Conservation (phyloP, 1,140 invertebrate species). For the Tetramorium alpestre region DNA sequence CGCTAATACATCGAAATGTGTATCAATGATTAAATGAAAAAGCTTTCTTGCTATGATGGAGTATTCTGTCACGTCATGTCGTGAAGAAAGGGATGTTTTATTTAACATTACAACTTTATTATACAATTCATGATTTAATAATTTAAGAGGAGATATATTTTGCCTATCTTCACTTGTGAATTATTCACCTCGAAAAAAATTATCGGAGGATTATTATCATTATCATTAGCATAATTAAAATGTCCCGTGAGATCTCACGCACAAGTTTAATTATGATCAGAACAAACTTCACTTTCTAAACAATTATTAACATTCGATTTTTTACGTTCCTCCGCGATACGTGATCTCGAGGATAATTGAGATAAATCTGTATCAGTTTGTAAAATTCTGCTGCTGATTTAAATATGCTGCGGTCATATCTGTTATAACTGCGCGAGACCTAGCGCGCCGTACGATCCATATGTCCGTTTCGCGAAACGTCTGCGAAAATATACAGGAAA, state of each 20-base stretch:
- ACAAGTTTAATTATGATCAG: neutral
- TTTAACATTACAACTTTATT: neutral
- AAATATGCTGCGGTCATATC: constrained; percentile 24
- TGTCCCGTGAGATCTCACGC: no score
- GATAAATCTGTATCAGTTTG: constrained; percentile 3
- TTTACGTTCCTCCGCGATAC: neutral
- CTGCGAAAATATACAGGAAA: constrained; percentile 60
- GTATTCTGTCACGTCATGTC: neutral
- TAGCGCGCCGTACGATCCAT: constrained; percentile 1
- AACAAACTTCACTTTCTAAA: neutral
- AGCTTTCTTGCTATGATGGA: neutral
- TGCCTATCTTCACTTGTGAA: neutral
- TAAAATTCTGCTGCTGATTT: constrained; percentile 7
- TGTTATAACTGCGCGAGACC: constrained; percentile 24
- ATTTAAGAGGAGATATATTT: neutral
- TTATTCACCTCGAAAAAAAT: neutral
- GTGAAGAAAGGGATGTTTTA: neutral
- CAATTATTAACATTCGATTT: neutral
- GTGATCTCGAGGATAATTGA: neutral
- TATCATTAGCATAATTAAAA: neutral
- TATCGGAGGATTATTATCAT: neutral
- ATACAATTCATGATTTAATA: no score
- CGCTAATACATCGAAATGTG: neutral
- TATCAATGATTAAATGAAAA: neutral
- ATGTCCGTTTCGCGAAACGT: constrained; percentile 18